Evolutionary conservation across 1,140 invertebrate genomes (phyloP), one percentile per base, ranked within the genome.

Genomic region (Dendrolimus punctatus): DNA sequence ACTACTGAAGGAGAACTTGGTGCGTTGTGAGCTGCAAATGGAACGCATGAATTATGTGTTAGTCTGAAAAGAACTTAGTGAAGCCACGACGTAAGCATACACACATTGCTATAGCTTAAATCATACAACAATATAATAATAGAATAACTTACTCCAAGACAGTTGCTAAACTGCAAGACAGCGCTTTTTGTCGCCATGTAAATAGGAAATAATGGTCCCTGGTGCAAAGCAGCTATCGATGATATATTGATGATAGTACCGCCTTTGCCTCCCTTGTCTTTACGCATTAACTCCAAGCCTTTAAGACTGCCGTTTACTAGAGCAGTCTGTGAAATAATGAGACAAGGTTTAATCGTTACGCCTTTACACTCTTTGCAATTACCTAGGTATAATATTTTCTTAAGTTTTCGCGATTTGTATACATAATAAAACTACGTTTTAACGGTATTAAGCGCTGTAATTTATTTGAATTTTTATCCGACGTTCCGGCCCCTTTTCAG

Each of bases 131-230:
- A 23, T 44, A 44, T 44, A 44, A 8, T 9, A 44, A 44, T 44
- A 44, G 23, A 9, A n/a, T 6, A 36, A 39, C 77, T 71, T 71
- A 84, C 83, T 6, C 90, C 88, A 55, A 89, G 75, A 40, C 84
- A 87, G 7, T 79, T 79, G 0, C 86, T 90, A 42, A 90, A 81
- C 53, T 87, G 80, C 8, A 89, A 64, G 6, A 89, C 80, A 23
- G 85, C 91, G 57, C 90, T 88, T 67, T 93, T 93, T 3, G 91
- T 92, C 2, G 89, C 91, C 2, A 76, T 46, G 65, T 93, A 93
- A 6, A 91, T 83, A 0, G 92, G 92, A 53, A 89, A 65, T 52
- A 88, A 80, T 38, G 89, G 88, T 40, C 88, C 82, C 9, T 86
- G 87, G 48, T 75, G 68, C 39, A 92, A 66, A 10, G 90, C 90